Base-by-base conservation (phyloP, 2,797 vertebrate genomes). In the Alca torda region DNA sequence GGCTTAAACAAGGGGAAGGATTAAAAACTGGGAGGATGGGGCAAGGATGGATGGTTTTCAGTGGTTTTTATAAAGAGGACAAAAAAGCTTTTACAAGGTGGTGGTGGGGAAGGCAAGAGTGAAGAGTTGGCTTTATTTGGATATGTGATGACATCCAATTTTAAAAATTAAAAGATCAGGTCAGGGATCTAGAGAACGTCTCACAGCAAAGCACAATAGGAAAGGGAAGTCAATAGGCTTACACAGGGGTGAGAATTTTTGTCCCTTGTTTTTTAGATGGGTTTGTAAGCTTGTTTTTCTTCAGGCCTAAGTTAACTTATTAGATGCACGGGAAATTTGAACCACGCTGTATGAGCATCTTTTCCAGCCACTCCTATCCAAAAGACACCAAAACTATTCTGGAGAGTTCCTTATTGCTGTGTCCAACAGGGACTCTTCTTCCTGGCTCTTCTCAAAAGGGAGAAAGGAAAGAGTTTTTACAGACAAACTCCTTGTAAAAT, bases 261-360 rank as follows among this genome's bases (percentile, higher is more conserved):
- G 35, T 43, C 12, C 18, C 4, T 1, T 37, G 8, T 18, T 35
- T 15, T 43, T 50, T 25, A 65, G 11, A 33, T 2, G 0, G 6
- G 16, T 35, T 33, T 37, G 35, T 69, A 48, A 64, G 21, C 37
- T 39, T 59, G 31, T 10, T 45, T 12, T n/a, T 68, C 57, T 78
- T 54, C n/a, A 74, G 11, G 21, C 15, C 15, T 53, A 23, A 64
- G 31, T 26, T 85, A 31, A 11, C 7, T 72, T 35, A 56, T 9
- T 30, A 19, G 23, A 57, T 41, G 24, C 2, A 26, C 63, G 35
- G 31, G 14, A 67, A 54, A 61, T 10, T 20, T 43, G 25, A 72
- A 21, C 16, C 7, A 11, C 20, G n/a, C 12, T 28, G 16, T 28
- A 14, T 31, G 45, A 45, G 45, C 45, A 45, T 21, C 13, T 51